Conservation (phyloP, 2,888 invertebrate genomes). For the Cryptocephalus moraei region DNA sequence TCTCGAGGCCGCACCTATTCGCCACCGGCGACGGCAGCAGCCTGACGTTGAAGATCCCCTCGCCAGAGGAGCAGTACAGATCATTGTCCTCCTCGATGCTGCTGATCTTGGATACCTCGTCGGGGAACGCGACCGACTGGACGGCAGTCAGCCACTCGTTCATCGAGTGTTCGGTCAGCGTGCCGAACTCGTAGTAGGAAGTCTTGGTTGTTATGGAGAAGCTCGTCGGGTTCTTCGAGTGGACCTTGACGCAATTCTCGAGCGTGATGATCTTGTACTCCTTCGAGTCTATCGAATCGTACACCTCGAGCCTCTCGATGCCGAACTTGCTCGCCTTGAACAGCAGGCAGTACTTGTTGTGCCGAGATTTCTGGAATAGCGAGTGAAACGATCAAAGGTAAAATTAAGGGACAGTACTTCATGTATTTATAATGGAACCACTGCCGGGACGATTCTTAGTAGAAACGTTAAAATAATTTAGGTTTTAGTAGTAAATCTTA, state of each 20-base stretch:
- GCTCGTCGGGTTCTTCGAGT: constrained; percentile 49
- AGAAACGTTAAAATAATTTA: too few species aligned
- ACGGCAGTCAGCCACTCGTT: constrained; percentile 70
- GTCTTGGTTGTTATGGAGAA: constrained; percentile 66
- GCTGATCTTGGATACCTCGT: constrained; percentile 42
- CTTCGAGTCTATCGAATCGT: constrained; percentile 55
- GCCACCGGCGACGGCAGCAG: constrained; percentile 72
- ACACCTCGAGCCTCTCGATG: constrained; percentile 75
- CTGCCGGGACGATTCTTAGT: too few species aligned
- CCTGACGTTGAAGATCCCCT: constrained; percentile 67
- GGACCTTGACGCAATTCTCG: constrained; percentile 81
- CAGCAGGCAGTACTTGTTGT: constrained; percentile 65
- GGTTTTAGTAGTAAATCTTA: too few species aligned
- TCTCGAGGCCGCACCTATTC: constrained; percentile 61
- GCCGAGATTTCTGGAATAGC: constrained; percentile 69
- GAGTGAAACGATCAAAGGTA: neutral
- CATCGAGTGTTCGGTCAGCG: constrained; percentile 58
- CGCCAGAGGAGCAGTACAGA: constrained; percentile 76
- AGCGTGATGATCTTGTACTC: constrained; percentile 59
- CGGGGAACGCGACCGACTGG: constrained; percentile 73
- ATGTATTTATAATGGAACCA: too few species aligned
- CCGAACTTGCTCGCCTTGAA: constrained; percentile 78
- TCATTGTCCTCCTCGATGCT: constrained; percentile 79
- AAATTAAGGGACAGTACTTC: too few species aligned
- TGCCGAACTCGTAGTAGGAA: constrained; percentile 47